Evolutionary conservation across 2,888 invertebrate genomes (phyloP), one percentile per base, ranked within the genome.

Genomic region (Petrolisthes manimaculis): DNA sequence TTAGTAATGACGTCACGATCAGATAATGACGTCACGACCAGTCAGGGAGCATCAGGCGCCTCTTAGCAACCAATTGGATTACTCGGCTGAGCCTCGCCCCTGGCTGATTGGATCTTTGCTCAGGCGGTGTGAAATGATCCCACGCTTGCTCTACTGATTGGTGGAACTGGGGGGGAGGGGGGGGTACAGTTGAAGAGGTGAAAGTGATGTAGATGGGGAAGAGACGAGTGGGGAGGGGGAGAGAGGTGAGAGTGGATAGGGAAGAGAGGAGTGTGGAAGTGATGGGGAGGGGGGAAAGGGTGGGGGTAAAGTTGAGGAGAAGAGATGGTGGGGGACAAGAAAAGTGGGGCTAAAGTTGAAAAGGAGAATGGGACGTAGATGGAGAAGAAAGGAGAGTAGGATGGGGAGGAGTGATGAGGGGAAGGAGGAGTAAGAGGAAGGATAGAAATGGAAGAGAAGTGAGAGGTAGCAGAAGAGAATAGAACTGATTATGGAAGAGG

Each of bases 331-430:
- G 67, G 8, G 67, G 67, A 14, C 67, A 14, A 61, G 69, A 69
- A n/a, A n/a, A n/a, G 69, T 69, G n/a, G n/a, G 69, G n/a, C 69
- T 69, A 69, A 2, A n/a, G 69, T 14, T 69, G 69, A 69, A n/a
- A 4, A n/a, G 69, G 5, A 4, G 69, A 69, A n/a, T n/a, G n/a
- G n/a, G n/a, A n/a, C n/a, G n/a, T n/a, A n/a, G n/a, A n/a, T n/a
- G n/a, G n/a, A n/a, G n/a, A n/a, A n/a, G n/a, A n/a, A n/a, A n/a
- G n/a, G n/a, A n/a, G n/a, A n/a, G n/a, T n/a, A n/a, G n/a, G n/a
- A n/a, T n/a, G n/a, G n/a, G n/a, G n/a, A n/a, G n/a, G n/a, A 69
- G 69, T 14, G 74, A 24, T 74, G 74, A 74, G 74, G n/a, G 74
- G 6, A 24, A 8, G 74, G n/a, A 24, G 9, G 74, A 74, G n/a